Evolutionary conservation across 64 coral and sea anemone genomes (phyloP).

Genomic region (Stylophora pistillata): DNA sequence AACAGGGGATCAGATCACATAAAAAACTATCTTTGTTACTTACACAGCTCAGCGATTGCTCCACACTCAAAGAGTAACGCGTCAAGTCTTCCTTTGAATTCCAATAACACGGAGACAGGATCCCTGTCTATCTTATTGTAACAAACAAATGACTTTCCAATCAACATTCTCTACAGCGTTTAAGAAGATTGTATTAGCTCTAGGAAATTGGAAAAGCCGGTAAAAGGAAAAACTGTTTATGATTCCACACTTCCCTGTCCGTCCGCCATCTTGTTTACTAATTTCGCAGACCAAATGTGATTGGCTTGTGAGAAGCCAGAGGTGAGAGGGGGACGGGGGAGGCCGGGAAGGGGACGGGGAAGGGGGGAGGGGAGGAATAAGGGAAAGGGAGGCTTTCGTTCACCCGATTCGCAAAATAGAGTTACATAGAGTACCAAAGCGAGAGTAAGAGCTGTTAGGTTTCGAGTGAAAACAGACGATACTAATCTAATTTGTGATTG

Average conservation of each 20-base stretch:
- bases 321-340: no score
- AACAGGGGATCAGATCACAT: background rate
- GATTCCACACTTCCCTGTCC: background rate
- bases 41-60: slow-evolving; percentile 83
- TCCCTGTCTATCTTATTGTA: slow-evolving; percentile 80
- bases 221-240: background rate
- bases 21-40: slow-evolving; percentile 6
- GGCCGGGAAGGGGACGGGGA: no score
- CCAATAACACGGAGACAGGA: slow-evolving; percentile 80
- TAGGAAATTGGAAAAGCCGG: background rate
- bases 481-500: no score
- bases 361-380: no score
- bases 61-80: slow-evolving; percentile 85
- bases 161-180: slow-evolving; percentile 27
- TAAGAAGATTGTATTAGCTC: background rate
- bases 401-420: no score
- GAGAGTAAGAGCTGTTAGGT: no score
- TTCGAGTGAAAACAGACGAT: no score
- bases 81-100: slow-evolving; percentile 65
- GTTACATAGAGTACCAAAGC: no score
- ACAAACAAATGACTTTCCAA: slow-evolving; percentile 85
- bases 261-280: slow-evolving; percentile 45
- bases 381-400: no score
- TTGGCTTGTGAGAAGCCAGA: background rate
- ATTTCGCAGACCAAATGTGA: slow-evolving; percentile 26